These are phyloP conservation scores for Pelvicachromis taeniatus DNA, from an alignment of 2,113 vertebrate genomes.

Conservation along the genomic window DNA sequence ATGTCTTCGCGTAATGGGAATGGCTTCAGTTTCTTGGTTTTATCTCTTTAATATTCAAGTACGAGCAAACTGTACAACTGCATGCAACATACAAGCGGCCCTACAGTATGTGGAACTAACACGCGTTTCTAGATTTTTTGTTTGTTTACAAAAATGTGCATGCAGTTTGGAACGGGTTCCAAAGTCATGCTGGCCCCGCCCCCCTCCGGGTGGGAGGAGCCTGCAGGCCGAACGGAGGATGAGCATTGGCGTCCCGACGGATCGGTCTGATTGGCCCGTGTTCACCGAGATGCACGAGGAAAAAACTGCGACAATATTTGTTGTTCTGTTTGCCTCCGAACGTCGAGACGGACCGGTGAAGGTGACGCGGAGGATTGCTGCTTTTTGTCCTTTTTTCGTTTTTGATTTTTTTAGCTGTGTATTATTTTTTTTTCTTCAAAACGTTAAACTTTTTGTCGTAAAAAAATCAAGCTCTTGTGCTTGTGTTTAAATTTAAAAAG, in stretches of 20 bases:
- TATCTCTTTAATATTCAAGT: slow-evolving; percentile 88
- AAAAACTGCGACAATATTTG: slow-evolving; percentile 61
- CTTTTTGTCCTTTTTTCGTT: slow-evolving; percentile 39
- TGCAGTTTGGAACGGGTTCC: slow-evolving; percentile 92
- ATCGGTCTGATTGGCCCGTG: slow-evolving; percentile 48
- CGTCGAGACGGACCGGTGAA: slow-evolving; percentile 71
- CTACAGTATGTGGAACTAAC: slow-evolving; percentile 93
- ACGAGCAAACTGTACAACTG: slow-evolving; percentile 99
- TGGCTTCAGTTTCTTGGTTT: slow-evolving; percentile 97
- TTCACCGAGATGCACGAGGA: slow-evolving; percentile 79
- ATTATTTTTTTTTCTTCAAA: slow-evolving; percentile 58
- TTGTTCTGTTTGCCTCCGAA: slow-evolving; percentile 8
- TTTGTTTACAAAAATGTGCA: slow-evolving; percentile 88
- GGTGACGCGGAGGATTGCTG: slow-evolving; percentile 44
- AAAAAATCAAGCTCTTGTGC: slow-evolving; percentile 94
- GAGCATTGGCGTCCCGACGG: slow-evolving; percentile 73
- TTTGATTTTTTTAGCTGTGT: slow-evolving; percentile 53
- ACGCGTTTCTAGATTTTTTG: slow-evolving; percentile 83
- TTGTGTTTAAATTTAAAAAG: slow-evolving; percentile 82
- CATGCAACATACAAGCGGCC: slow-evolving; percentile 99
- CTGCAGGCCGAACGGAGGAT: slow-evolving; percentile 75
- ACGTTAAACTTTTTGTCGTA: slow-evolving; percentile 83
- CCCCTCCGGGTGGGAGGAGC: slow-evolving; percentile 73
- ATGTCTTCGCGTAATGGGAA: slow-evolving; percentile 88
- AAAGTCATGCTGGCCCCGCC: slow-evolving; percentile 85